A percentile compares a stretch with the other conserved stretches of the same genome.
These are phyloP conservation scores for Dryomyza anilis DNA, from an alignment of 2,888 invertebrate genomes.

Conservation along the genomic window DNA sequence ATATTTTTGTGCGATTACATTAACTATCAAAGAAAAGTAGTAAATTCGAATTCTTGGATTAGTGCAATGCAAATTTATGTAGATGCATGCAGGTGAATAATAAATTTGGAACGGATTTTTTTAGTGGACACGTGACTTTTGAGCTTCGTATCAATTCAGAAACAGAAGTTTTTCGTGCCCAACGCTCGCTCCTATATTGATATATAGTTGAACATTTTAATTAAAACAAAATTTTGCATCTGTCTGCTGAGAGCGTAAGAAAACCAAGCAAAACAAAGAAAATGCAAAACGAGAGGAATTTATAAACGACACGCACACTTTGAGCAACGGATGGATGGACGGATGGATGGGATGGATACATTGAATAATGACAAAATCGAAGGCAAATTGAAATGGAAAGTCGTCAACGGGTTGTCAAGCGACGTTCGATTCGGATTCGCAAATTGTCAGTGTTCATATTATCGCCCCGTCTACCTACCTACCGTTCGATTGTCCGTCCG, in stretches of 20 bases:
- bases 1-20: no score
- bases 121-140: no score
- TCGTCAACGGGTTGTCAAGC: conserved; percentile 18
- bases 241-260: no score
- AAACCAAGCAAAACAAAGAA: background rate
- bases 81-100: no score
- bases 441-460: background rate
- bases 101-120: no score
- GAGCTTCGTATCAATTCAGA: no score
- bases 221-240: conserved; percentile 7
- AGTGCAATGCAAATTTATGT: no score
- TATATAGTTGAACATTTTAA: conserved; percentile 1
- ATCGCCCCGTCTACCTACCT: background rate
- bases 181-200: no score
- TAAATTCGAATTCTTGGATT: no score
- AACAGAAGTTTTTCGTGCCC: no score
- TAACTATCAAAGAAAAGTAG: no score
- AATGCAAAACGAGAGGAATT: background rate
- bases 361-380: background rate
- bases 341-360: background rate
- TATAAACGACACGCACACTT: background rate
- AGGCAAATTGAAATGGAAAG: conserved; percentile 12
- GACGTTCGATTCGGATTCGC: conserved; percentile 11
- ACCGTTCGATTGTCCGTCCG: background rate
- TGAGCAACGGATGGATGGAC: background rate